These are phyloP conservation scores for Bombyx mandarina DNA, from an alignment of 1,140 invertebrate species.

Conservation along the genomic window DNA sequence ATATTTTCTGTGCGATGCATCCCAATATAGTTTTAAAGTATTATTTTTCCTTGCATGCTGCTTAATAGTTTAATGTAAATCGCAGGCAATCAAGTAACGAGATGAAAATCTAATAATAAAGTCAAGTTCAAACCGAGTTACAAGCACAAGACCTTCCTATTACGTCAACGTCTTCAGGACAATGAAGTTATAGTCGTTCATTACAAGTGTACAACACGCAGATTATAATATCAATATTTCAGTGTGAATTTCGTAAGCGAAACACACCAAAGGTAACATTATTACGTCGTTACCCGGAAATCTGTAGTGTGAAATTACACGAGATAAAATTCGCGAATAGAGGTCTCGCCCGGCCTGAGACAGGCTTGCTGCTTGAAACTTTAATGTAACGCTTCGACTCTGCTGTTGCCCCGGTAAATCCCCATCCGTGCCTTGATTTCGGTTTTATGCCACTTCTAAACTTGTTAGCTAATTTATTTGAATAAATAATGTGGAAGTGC, in stretches of 20 bases:
- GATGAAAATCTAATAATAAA: not conserved
- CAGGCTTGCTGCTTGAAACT: constrained; percentile 41
- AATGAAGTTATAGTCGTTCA: not conserved
- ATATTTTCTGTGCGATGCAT: no score
- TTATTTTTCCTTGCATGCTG: no score
- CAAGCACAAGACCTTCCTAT: not conserved
- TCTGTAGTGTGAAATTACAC: constrained; percentile 53
- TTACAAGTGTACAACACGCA: not conserved
- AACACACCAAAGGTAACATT: constrained; percentile 21
- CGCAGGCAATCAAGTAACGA: not conserved
- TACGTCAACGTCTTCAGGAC: not conserved
- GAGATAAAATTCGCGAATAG: constrained; percentile 37
- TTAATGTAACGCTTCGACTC: constrained; percentile 46
- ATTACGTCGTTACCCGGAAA: constrained; percentile 38
- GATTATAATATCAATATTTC: not conserved
- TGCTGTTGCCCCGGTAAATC: constrained; percentile 40
- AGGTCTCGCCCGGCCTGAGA: constrained; percentile 20
- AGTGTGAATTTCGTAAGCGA: constrained; percentile 8
- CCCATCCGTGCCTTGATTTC: constrained; percentile 39
- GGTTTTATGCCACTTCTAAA: constrained; percentile 33
- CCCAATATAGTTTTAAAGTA: no score
- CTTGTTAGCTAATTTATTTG: constrained; percentile 18
- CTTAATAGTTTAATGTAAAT: no score
- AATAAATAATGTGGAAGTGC: constrained; percentile 1
- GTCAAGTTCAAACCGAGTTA: no score